Conservation (phyloP, 2,113 vertebrate species). For the Marmota monax region DNA sequence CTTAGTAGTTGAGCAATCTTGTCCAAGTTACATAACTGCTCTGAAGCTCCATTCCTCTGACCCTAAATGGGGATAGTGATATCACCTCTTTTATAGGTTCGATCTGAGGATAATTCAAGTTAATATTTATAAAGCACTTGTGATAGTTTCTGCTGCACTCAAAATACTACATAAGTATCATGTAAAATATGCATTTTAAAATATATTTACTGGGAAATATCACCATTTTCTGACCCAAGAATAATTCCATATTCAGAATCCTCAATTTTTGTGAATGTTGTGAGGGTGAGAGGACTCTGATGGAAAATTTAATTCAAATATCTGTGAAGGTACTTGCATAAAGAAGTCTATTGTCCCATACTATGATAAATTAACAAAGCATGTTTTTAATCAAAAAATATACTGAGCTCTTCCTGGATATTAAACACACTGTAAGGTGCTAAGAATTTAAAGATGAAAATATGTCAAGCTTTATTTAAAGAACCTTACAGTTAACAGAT, state of each 20-base stretch:
- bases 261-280: slow-evolving; percentile 44
- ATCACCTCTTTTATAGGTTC: not conserved
- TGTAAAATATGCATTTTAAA: slow-evolving; percentile 58
- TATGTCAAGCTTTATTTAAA: not conserved
- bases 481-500: not conserved
- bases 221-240: slow-evolving; percentile 23
- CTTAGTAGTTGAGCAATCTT: not conserved
- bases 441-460: slow-evolving; percentile 42
- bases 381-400: slow-evolving; percentile 46
- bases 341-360: slow-evolving; percentile 32
- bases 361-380: not conserved
- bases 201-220: slow-evolving; percentile 61
- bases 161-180: not conserved
- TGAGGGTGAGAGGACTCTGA: not conserved
- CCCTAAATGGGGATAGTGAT: not conserved
- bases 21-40: not conserved
- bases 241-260: not conserved
- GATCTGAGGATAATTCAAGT: slow-evolving; percentile 29
- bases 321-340: not conserved
- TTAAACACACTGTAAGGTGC: not conserved
- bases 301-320: slow-evolving; percentile 41
- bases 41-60: not conserved
- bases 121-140: slow-evolving; percentile 67
- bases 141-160: not conserved
- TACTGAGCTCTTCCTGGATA: not conserved